phyloP scores from a whole-genome alignment of 1,140 invertebrate genomes.

The Atta colombica region DNA sequence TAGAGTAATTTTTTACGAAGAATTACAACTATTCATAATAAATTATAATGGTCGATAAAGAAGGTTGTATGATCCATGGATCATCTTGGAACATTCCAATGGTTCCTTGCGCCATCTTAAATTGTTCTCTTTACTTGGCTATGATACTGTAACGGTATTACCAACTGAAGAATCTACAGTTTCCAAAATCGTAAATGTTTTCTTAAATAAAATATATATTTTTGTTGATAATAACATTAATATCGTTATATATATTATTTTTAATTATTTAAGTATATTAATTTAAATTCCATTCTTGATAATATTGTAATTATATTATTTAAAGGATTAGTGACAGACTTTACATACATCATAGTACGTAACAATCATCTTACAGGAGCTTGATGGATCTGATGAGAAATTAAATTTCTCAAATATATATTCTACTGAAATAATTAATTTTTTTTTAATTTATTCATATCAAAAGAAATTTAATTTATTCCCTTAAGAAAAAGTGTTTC shows the following conservation, averaged over 20 bases:
- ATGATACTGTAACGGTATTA: neutral
- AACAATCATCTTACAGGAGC: slow-evolving; percentile 14
- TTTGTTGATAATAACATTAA: neutral
- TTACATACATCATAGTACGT: neutral
- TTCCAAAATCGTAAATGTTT: neutral
- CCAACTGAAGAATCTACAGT: slow-evolving; percentile 34
- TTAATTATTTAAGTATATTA: neutral
- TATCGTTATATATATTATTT: neutral
- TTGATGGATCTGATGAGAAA: neutral
- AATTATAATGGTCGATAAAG: slow-evolving; percentile 39
- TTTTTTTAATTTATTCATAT: neutral
- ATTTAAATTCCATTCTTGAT: neutral
- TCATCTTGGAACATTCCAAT: neutral
- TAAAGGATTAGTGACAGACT: slow-evolving; percentile 9
- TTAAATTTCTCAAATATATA: neutral
- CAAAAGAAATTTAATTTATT: too few relatives aligned
- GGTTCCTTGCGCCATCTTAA: slow-evolving; percentile 24
- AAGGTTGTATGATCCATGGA: slow-evolving; percentile 18
- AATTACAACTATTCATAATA: neutral
- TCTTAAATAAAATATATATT: slow-evolving; percentile 29
- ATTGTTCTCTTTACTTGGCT: slow-evolving; percentile 2
- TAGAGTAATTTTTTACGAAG: neutral
- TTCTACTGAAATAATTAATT: neutral
- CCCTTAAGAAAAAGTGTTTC: too few relatives aligned
- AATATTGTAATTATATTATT: neutral